These are phyloP conservation scores for Circaetus cinerascens DNA, from an alignment of 2,113 vertebrate genomes.

Conservation along the genomic window DNA sequence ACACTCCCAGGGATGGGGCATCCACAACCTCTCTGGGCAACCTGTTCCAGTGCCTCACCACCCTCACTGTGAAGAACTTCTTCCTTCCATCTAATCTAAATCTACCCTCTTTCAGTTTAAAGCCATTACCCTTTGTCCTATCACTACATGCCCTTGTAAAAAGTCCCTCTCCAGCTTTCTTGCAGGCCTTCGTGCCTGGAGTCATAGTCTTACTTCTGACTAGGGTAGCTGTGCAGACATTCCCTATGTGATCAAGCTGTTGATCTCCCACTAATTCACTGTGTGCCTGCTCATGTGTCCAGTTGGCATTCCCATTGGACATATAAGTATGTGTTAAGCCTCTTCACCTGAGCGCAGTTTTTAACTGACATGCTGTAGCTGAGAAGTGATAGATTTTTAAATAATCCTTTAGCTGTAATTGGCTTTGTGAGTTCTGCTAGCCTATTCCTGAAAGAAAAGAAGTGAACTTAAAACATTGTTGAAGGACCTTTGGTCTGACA, in stretches of 20 bases:
- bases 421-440: background rate
- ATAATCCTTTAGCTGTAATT: background rate
- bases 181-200: background rate
- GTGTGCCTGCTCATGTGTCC: background rate
- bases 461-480: background rate
- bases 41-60: too few relatives aligned
- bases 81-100: too few relatives aligned
- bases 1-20: too few relatives aligned
- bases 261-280: background rate
- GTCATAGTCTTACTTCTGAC: background rate
- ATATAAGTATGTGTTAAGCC: background rate
- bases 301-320: background rate
- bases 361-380: background rate
- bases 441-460: background rate
- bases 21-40: too few relatives aligned
- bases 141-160: too few relatives aligned
- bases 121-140: too few relatives aligned
- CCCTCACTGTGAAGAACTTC: too few relatives aligned
- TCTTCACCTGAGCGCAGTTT: background rate
- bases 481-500: background rate
- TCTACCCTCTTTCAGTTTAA: too few relatives aligned
- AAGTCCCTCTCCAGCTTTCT: too few relatives aligned
- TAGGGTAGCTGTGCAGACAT: background rate
- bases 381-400: background rate
- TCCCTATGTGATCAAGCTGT: background rate